These are phyloP conservation scores for Minunthozetes semirufus DNA, from an alignment of 2,888 invertebrate species.

Conservation along the genomic window DNA sequence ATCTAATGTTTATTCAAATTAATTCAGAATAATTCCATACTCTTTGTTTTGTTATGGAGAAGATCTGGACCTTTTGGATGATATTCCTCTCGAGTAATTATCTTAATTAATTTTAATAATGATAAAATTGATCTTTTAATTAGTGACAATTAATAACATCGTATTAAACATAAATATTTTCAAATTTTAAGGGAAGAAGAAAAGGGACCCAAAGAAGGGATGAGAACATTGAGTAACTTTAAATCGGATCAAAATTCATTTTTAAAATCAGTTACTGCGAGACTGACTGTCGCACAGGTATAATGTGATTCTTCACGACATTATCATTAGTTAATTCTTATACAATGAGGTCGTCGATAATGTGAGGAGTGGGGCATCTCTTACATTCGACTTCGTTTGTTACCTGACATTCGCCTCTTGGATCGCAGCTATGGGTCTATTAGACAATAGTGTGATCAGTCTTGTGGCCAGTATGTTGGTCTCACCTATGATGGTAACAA, in stretches of 20 bases:
- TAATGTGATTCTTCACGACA: neutral
- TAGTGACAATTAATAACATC: neutral
- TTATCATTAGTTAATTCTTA: neutral
- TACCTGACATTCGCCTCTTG: conserved; percentile 66
- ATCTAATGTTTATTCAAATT: neutral
- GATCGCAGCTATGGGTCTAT: conserved; percentile 64
- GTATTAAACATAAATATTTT: no score
- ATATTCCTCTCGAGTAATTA: neutral
- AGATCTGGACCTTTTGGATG: conserved; percentile 32
- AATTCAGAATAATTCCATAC: conserved; percentile 38
- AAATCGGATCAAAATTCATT: conserved; percentile 50
- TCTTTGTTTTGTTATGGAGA: conserved; percentile 33
- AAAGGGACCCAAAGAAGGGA: neutral
- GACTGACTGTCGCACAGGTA: conserved; percentile 61
- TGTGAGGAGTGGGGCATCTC: conserved; percentile 60
- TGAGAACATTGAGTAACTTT: conserved; percentile 35
- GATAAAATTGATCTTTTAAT: neutral
- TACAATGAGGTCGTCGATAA: conserved; percentile 57
- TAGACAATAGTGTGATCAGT: conserved; percentile 66
- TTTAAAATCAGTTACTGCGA: conserved; percentile 59
- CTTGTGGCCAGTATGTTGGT: conserved; percentile 73
- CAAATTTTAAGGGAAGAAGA: neutral
- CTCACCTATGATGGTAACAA: conserved; percentile 71
- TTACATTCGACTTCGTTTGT: conserved; percentile 70
- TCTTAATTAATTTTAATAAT: neutral